Evolutionary conservation across 2,113 vertebrate genomes (phyloP).

Genomic region (Catharus bicknelli): DNA sequence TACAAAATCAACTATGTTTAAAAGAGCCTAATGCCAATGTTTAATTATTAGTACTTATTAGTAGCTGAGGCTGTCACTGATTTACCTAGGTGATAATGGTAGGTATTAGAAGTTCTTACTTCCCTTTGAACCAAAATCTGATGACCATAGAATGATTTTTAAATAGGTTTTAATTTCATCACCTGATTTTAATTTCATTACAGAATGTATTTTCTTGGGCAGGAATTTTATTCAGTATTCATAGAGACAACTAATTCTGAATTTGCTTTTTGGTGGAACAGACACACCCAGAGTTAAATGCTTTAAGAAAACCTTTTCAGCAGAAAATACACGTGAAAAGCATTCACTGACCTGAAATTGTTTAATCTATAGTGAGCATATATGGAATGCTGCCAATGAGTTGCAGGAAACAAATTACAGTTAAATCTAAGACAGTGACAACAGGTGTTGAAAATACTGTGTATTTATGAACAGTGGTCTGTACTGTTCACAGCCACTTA

Average conservation of each 20-base stretch:
- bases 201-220: background rate
- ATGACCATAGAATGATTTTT: background rate
- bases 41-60: background rate
- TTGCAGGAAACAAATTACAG: background rate
- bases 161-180: background rate
- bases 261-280: background rate
- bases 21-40: background rate
- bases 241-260: background rate
- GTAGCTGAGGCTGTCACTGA: background rate
- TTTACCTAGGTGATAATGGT: background rate
- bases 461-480: background rate
- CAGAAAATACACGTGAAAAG: background rate
- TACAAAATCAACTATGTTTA: background rate
- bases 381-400: background rate
- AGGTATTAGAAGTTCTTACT: background rate
- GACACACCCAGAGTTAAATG: background rate
- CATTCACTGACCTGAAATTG: background rate
- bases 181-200: background rate
- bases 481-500: background rate
- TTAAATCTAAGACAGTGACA: background rate
- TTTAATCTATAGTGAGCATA: background rate
- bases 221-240: background rate
- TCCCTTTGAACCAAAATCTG: background rate
- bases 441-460: background rate
- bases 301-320: background rate